These are phyloP conservation scores for Zingel zingel DNA, from an alignment of 2,113 vertebrate genomes.

Conservation along the genomic window DNA sequence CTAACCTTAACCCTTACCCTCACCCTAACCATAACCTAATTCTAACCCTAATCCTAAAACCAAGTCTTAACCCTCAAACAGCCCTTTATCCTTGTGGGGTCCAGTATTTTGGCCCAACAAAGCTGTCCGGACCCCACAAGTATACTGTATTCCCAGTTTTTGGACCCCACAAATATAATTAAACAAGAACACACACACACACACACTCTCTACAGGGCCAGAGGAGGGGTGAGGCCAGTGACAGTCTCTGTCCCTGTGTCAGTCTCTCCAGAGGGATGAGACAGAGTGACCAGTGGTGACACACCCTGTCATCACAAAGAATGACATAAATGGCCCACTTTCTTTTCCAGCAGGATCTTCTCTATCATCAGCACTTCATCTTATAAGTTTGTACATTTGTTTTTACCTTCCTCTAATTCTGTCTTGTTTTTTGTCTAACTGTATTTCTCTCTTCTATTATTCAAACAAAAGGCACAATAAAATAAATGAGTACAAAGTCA, in stretches of 20 bases:
- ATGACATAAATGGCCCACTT: constrained; percentile 74
- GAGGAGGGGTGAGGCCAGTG: constrained; percentile 54
- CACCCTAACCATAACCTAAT: no score
- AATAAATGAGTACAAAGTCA: constrained; percentile 5
- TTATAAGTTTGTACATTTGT: constrained; percentile 16
- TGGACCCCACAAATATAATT: no score
- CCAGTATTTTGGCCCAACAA: no score
- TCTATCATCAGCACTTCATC: constrained; percentile 11
- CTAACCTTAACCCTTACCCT: no score
- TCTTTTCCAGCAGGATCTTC: constrained; percentile 29
- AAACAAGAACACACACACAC: neutral
- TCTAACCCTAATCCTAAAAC: no score
- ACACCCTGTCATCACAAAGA: constrained; percentile 68
- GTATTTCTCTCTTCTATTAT: neutral
- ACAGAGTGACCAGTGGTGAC: constrained; percentile 63
- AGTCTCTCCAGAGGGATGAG: constrained; percentile 68
- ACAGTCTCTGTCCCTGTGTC: constrained; percentile 68
- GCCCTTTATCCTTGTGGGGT: no score
- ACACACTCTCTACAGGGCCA: constrained; percentile 9
- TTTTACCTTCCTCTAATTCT: constrained; percentile 18
- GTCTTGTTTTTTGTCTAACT: neutral
- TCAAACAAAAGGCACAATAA: neutral
- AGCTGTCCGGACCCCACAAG: no score
- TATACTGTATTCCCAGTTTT: no score
- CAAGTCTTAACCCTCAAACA: no score